Percentiles rank a stretch among this genome's conserved stretches.
Conservation (phyloP, 2,888 invertebrate species). For the Tipula lateralis region DNA sequence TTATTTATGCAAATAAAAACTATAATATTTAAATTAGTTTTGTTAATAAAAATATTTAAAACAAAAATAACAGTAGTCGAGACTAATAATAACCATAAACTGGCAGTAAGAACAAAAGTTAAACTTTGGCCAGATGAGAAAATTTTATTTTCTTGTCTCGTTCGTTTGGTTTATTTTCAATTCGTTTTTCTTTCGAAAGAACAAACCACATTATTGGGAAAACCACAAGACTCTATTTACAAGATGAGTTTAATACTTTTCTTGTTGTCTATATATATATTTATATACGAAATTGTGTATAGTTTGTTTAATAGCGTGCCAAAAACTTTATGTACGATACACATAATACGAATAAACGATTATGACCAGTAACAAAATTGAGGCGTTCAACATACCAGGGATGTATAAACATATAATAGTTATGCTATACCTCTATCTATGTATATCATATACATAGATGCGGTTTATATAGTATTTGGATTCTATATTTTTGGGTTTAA, state of each 20-base stretch:
- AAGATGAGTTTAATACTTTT: neutral
- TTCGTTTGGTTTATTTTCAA: neutral
- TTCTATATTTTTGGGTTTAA: neutral
- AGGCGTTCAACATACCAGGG: neutral
- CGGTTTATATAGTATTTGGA: neutral
- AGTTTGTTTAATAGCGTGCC: neutral
- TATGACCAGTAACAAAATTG: neutral
- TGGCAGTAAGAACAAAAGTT: neutral
- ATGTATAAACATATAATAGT: no score
- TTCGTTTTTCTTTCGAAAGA: neutral
- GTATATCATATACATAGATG: neutral
- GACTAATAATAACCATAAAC: neutral
- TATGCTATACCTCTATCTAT: neutral
- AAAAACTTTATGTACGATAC: neutral
- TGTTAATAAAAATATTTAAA: slow-evolving; percentile 7
- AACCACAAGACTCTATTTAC: neutral
- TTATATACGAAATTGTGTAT: no score
- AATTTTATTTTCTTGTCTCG: neutral
- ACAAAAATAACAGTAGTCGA: neutral
- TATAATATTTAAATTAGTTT: slow-evolving; percentile 11
- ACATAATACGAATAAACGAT: neutral
- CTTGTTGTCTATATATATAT: neutral
- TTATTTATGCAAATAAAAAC: neutral
- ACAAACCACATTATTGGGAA: slow-evolving; percentile 19
- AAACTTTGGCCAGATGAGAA: slow-evolving; percentile 4